A percentile compares a stretch with the other conserved stretches of the same genome.
Conservation (phyloP, 2,888 invertebrate species). For the Cheilosia urbana region DNA sequence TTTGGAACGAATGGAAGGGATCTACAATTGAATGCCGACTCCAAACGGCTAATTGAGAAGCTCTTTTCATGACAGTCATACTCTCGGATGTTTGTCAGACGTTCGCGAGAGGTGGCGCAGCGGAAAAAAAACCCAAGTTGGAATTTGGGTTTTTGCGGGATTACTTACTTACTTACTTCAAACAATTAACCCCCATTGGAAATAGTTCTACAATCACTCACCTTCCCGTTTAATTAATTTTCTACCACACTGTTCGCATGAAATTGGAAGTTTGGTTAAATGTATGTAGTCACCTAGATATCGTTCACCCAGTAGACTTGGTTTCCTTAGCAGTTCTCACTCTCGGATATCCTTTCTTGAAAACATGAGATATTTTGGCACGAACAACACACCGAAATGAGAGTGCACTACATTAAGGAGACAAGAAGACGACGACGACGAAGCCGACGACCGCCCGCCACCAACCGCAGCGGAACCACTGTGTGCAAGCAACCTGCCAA, state of each 20-base stretch:
- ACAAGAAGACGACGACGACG: conserved; percentile 47
- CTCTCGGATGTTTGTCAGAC: no score
- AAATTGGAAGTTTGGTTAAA: not conserved
- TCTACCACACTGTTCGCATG: not conserved
- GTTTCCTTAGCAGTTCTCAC: conserved; percentile 58
- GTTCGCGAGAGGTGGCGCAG: no score
- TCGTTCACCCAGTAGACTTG: not conserved
- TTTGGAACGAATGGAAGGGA: no score
- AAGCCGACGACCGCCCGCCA: conserved; percentile 12
- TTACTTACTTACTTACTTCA: not conserved
- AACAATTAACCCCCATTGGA: not conserved
- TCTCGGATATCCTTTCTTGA: conserved; percentile 66
- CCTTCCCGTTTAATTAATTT: not conserved
- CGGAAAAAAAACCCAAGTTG: no score
- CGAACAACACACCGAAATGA: conserved; percentile 55
- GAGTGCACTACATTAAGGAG: conserved; percentile 70
- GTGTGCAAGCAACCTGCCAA: conserved; percentile 68
- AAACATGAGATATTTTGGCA: conserved; percentile 66
- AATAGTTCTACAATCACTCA: not conserved
- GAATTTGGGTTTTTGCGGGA: no score
- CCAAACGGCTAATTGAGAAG: no score
- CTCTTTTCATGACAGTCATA: no score
- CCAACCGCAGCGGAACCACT: conserved; percentile 41
- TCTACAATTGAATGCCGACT: no score
- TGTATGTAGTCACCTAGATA: not conserved